These are phyloP conservation scores for Muntiacus muntjak DNA, from an alignment of 2,113 vertebrate genomes.

Conservation along the genomic window DNA sequence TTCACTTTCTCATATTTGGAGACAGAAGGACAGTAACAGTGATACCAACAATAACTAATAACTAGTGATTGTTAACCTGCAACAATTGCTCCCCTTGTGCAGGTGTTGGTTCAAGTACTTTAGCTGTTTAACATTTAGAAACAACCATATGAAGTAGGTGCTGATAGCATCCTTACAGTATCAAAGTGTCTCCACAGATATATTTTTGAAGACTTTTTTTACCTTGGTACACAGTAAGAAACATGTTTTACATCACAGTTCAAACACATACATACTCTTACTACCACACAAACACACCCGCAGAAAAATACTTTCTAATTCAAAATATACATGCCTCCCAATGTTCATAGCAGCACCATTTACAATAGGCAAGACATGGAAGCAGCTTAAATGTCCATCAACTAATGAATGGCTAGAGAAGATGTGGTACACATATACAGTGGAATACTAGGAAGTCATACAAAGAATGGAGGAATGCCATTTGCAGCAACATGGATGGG, in stretches of 20 bases:
- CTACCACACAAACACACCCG: not conserved
- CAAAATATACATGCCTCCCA: not conserved
- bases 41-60: not conserved
- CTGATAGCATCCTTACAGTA: not conserved
- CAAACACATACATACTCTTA: not conserved
- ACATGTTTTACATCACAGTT: not conserved
- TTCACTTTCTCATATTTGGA: not conserved
- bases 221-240: not conserved
- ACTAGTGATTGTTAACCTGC: not conserved
- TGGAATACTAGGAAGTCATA: not conserved
- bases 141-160: not conserved
- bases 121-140: not conserved
- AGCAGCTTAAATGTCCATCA: not conserved
- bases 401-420: not conserved
- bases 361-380: not conserved
- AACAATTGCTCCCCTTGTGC: not conserved
- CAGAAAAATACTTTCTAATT: not conserved
- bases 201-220: not conserved
- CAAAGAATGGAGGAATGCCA: not conserved
- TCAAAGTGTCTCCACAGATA: not conserved
- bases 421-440: not conserved
- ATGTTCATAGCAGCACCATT: not conserved
- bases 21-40: not conserved
- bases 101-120: not conserved
- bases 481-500: not conserved